These are phyloP conservation scores for Sturmia bella DNA, from an alignment of 2,888 invertebrate genomes.

Conservation along the genomic window DNA sequence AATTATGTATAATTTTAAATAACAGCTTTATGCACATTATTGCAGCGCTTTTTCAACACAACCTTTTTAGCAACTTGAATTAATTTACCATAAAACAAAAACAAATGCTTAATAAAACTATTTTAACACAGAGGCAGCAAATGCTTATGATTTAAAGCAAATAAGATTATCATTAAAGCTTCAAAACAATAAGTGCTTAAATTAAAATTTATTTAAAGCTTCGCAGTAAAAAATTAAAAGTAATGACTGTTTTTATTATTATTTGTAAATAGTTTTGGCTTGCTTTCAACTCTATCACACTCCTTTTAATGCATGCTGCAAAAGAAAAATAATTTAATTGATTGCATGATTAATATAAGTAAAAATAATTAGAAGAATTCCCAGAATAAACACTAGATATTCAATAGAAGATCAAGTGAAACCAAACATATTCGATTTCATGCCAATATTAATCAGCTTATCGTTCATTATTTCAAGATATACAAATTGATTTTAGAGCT, in stretches of 20 bases:
- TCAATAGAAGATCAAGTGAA: too few species aligned
- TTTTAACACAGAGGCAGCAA: slow-evolving; percentile 32
- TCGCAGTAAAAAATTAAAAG: slow-evolving; percentile 75
- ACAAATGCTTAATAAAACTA: slow-evolving; percentile 43
- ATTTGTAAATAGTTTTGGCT: slow-evolving; percentile 52
- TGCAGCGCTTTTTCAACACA: slow-evolving; percentile 69
- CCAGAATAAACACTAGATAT: not conserved
- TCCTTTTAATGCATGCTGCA: slow-evolving; percentile 58
- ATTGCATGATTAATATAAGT: slow-evolving; percentile 44
- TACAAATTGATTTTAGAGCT: slow-evolving; percentile 34
- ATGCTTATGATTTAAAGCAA: slow-evolving; percentile 13
- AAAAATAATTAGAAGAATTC: too few species aligned
- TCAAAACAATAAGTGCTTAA: slow-evolving; percentile 45
- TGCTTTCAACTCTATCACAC: too few species aligned
- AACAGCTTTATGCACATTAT: slow-evolving; percentile 67
- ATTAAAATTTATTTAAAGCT: slow-evolving; percentile 76
- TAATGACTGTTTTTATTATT: not conserved
- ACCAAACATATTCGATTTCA: not conserved
- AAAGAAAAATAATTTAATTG: slow-evolving; percentile 15
- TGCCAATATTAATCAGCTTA: slow-evolving; percentile 11
- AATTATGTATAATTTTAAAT: slow-evolving; percentile 12
- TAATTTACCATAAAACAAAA: slow-evolving; percentile 38
- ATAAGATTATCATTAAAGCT: slow-evolving; percentile 2
- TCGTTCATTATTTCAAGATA: slow-evolving; percentile 7
- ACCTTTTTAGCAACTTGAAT: slow-evolving; percentile 50